Evolutionary conservation across 2,113 vertebrate species (phyloP), one percentile per base, ranked within the genome.

Genomic region (Gnathonemus echidnorhynchus): DNA sequence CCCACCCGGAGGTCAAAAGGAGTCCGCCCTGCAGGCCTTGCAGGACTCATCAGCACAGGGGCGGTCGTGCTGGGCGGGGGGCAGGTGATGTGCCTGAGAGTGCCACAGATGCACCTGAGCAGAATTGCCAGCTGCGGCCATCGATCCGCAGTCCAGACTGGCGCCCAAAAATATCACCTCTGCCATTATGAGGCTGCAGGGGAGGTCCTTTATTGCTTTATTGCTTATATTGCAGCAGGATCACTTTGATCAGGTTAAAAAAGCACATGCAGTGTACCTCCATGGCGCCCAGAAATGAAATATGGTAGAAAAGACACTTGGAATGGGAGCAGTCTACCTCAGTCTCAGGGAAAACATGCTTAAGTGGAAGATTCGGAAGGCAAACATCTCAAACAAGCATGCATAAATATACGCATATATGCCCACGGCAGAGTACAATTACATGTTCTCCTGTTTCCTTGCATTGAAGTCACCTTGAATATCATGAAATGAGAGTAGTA

Each of bases 121-220:
- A 93, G 93, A 94, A 90, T 94, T 92, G 92, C 90, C 87, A 92
- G 91, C 89, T 70, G 88, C 45, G 56, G 45, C 88, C 94, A 95
- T 95, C 92, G 95, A 96, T 95, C 93, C 90, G 91, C 87, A 88
- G 92, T 87, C 90, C 90, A 89, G 90, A 91, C 91, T 56, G 92
- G 88, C 93, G 92, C 92, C 89, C 87, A 91, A 90, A 93, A 95
- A 95, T 94, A 94, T 95, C 86, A 92, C 93, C 92, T 80, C 62
- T 89, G 42, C 90, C 93, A 92, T 92, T 90, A 92, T 86, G 89
- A 89, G 88, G 91, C 94, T 91, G 89, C 90, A 21, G 91, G 93
- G 89, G 88, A 91, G 39, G 92, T 92, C 89, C 87, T 46, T 77
- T 53, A 87, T 50, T 52, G 88, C 88, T 52, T 86, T 86, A 86